Conservation (phyloP, 1,140 invertebrate species). For the Paraescarpia echinospica region DNA sequence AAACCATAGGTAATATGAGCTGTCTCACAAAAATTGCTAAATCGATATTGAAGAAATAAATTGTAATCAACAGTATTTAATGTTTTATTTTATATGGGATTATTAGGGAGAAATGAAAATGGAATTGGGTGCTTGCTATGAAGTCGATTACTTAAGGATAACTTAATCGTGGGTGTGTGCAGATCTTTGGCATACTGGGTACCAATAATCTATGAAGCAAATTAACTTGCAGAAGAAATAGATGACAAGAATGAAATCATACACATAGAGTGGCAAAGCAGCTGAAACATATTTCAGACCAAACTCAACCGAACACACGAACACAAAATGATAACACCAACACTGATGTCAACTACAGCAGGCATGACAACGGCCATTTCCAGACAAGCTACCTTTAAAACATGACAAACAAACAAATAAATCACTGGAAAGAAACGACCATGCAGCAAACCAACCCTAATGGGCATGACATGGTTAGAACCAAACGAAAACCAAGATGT, state of each 20-base stretch:
- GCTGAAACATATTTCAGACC: neutral
- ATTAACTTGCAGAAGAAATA: neutral
- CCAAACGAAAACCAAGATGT: neutral
- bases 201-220: neutral
- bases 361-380: neutral
- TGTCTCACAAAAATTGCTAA: neutral
- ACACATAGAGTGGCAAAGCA: neutral
- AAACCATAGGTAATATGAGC: neutral
- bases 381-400: neutral
- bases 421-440: neutral
- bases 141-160: neutral
- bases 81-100: neutral
- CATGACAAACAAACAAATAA: neutral
- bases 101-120: neutral
- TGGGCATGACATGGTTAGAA: neutral
- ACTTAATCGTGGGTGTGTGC: too few species aligned
- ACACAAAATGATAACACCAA: neutral
- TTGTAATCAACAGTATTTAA: neutral
- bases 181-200: neutral
- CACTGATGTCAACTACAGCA: neutral
- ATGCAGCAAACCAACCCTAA: neutral
- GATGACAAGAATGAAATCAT: neutral
- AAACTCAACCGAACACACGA: neutral
- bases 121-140: neutral
- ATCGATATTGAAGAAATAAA: neutral